Conservation (phyloP, 2,113 vertebrate species). For the Cyprinodon variegatus region DNA sequence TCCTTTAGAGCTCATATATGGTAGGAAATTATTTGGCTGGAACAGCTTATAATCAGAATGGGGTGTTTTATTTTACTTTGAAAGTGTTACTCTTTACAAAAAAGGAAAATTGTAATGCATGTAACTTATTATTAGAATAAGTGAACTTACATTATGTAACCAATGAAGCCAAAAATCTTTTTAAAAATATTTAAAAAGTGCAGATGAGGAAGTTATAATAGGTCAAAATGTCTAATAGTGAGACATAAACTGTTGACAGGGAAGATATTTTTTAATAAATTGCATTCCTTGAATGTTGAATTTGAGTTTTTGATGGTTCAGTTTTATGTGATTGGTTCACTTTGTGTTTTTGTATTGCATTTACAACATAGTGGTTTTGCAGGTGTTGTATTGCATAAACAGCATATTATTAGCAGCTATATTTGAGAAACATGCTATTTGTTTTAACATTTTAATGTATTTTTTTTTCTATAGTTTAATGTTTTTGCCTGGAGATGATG, state of each 20-base stretch:
- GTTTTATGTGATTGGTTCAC: no score
- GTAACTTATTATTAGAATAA: background rate
- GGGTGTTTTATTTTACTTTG: background rate
- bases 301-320: background rate
- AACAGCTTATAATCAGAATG: background rate
- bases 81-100: background rate
- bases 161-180: no score
- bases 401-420: background rate
- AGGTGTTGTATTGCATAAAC: background rate
- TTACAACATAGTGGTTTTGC: background rate
- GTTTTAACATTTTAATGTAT: background rate
- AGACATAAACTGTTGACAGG: no score
- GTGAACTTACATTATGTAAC: no score
- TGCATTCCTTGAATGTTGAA: background rate
- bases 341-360: background rate
- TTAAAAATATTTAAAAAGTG: no score
- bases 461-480: background rate
- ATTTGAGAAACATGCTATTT: background rate
- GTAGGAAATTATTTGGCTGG: background rate
- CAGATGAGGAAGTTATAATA: no score
- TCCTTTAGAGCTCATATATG: background rate
- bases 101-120: background rate
- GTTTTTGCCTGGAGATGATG: background rate
- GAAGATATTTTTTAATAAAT: background rate
- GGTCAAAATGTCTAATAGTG: no score